These are phyloP conservation scores for Phalacrocorax brasilianus DNA, from an alignment of 2,113 vertebrate genomes.

Conservation along the genomic window DNA sequence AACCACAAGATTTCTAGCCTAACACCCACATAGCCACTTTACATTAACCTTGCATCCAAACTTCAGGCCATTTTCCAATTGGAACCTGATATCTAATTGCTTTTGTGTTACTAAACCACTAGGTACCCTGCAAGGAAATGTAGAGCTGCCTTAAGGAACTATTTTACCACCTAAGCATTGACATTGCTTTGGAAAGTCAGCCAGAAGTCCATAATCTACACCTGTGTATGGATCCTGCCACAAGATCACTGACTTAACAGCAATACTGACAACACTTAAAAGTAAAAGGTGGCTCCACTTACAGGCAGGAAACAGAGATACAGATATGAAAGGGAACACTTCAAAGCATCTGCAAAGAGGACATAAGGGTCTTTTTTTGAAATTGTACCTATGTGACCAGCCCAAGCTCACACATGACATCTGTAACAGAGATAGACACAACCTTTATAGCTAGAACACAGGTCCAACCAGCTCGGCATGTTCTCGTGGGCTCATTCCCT, in stretches of 20 bases:
- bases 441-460: neutral
- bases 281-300: neutral
- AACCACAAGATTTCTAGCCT: neutral
- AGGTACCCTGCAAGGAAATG: neutral
- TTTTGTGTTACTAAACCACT: neutral
- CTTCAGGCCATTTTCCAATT: neutral
- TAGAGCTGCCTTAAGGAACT: neutral
- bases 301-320: neutral
- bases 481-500: neutral
- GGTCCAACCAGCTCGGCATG: neutral
- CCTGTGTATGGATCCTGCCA: neutral
- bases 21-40: neutral
- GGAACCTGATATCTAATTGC: neutral
- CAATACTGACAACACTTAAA: neutral
- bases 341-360: neutral
- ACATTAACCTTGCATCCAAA: neutral
- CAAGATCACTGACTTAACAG: neutral
- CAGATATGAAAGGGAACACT: neutral
- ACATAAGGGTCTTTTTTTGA: neutral
- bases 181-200: neutral
- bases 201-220: neutral
- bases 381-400: neutral
- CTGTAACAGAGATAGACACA: neutral
- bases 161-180: neutral
- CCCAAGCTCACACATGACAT: neutral